A percentile compares a stretch with the other conserved stretches of the same genome.
These are phyloP conservation scores for Philereme vetulata DNA, from an alignment of 2,888 invertebrate species.

Conservation along the genomic window DNA sequence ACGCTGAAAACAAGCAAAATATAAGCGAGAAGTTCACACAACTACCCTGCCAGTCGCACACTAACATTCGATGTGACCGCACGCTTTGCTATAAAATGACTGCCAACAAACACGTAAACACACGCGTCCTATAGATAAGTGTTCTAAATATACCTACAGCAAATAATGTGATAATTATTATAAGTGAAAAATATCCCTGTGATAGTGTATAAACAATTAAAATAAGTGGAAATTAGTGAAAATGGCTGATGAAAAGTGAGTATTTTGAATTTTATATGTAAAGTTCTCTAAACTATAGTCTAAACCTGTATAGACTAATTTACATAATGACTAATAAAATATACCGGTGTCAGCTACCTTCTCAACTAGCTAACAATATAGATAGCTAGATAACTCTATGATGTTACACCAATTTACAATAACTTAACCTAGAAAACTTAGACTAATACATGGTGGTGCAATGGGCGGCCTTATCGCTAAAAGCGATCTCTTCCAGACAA, in stretches of 20 bases:
- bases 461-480: no score
- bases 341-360: neutral
- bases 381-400: no score
- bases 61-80: constrained; percentile 12
- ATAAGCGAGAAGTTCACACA: constrained; percentile 20
- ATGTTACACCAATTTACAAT: no score
- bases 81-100: constrained; percentile 26
- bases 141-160: constrained; percentile 12
- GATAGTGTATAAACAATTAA: constrained; percentile 55
- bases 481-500: no score
- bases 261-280: constrained; percentile 35
- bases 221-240: constrained; percentile 40
- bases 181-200: constrained; percentile 48
- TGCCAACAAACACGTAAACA: constrained; percentile 21
- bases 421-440: no score
- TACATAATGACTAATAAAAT: constrained; percentile 2
- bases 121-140: constrained; percentile 19
- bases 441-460: no score
- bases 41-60: constrained; percentile 23
- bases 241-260: constrained; percentile 73
- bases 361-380: no score
- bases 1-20: constrained; percentile 25
- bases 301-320: constrained; percentile 2
- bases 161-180: constrained; percentile 33
- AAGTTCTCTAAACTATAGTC: neutral